Base-by-base conservation (phyloP, 2,888 invertebrate species). In the Macaria notata region DNA sequence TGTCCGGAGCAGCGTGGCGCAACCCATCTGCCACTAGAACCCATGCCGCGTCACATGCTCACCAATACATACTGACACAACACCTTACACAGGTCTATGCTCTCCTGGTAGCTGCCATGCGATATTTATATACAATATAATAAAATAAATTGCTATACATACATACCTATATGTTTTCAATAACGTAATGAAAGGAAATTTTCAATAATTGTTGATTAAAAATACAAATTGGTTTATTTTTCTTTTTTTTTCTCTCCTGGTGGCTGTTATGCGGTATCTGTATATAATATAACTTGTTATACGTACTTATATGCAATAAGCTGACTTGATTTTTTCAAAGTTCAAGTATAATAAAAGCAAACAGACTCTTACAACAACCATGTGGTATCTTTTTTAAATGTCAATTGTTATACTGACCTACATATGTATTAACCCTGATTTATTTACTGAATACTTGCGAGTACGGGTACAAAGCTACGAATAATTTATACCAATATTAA, bases 1-100 rank as follows among this genome's bases (percentile, higher is more conserved):
- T 89, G 19, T 91, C 90, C 0, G 89, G 90, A 0, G 91, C 91
- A 4, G 88, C 89, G 29, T 88, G 90, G 90, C 78, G 86, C 56
- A 80, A 75, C 67, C 61, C 80, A 0, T 67, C 71, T 8, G 46
- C 54, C n/a, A n/a, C 36, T 9, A 77, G 78, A 3, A 75, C 78
- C 4, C 78, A 75, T 2, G 83, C 86, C 0, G 85, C 88, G 0
- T 87, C 89, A 0, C 83, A 86, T 60, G 86, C 88, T 0, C 85
- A 81, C 49, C 84, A 85, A 8, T 88, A 87, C 75, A 73, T 79
- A 64, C 71, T 88, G 9, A 77, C 83, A 2, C 82, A 79, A 46
- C 77, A 85, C 39, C 70, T 88, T 0, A 85, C 85, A 2, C 90
- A 88, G 46, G 63, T 87, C 9, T 86, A 86, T 55, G 86, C 88